A percentile compares a stretch with the other conserved stretches of the same genome.
Evolutionary conservation across 2,888 invertebrate genomes (phyloP).

Genomic region (Pomacea canaliculata): DNA sequence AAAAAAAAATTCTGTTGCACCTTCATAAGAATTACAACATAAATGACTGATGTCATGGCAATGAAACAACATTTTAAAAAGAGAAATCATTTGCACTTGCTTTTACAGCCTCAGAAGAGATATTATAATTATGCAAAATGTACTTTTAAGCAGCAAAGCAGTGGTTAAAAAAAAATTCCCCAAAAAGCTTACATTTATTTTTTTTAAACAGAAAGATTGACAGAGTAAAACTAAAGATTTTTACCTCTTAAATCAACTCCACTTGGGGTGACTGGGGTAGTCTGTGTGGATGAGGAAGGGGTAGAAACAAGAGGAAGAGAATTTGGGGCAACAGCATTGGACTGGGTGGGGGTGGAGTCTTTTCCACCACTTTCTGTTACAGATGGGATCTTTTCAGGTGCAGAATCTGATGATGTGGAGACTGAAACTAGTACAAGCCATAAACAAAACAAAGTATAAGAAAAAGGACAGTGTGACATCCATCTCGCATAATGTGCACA

Average conservation of each 20-base stretch:
- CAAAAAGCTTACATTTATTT: no score
- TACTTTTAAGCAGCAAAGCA: no score
- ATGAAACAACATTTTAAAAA: no score
- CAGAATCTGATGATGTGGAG: neutral
- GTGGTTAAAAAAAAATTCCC: no score
- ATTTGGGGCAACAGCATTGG: conserved; percentile 26
- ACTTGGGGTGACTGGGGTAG: conserved; percentile 15
- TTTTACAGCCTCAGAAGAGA: no score
- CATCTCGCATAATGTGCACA: no score
- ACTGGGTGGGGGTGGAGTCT: conserved; percentile 17
- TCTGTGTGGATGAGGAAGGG: conserved; percentile 9
- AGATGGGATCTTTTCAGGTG: neutral
- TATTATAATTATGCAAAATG: no score
- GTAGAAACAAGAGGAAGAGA: conserved; percentile 17
- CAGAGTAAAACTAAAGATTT: neutral
- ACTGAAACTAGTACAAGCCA: neutral
- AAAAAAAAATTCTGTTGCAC: no score
- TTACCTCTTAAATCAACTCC: conserved; percentile 13
- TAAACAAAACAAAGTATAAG: neutral
- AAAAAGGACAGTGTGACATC: neutral
- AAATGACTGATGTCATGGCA: no score
- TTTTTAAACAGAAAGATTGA: neutral
- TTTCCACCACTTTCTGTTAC: conserved; percentile 21
- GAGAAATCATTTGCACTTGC: no score
- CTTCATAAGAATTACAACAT: no score